Percentiles rank a stretch among this genome's conserved stretches.
phyloP scores from a whole-genome alignment of 1,140 invertebrate genomes.

The Galleria mellonella region DNA sequence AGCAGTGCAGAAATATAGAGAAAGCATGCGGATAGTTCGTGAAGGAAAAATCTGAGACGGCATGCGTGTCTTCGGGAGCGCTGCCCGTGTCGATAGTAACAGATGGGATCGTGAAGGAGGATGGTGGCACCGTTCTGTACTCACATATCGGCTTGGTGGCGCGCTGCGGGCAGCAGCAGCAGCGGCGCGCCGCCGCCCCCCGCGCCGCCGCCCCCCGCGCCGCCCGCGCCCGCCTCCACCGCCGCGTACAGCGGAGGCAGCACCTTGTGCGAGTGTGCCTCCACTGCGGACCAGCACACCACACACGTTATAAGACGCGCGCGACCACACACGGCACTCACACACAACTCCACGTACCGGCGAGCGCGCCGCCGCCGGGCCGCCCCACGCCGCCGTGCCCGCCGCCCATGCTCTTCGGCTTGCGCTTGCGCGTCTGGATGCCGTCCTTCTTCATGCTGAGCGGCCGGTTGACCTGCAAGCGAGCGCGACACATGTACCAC shows the following conservation, averaged over 20 bases:
- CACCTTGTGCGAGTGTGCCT: constrained; percentile 56
- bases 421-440: constrained; percentile 94
- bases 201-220: constrained; percentile 11
- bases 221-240: constrained; percentile 34
- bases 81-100: not conserved
- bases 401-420: constrained; percentile 80
- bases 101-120: too few species aligned
- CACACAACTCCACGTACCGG: constrained; percentile 33
- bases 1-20: not conserved
- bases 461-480: constrained; percentile 85
- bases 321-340: constrained; percentile 4
- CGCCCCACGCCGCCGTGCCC: constrained; percentile 23
- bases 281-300: constrained; percentile 49
- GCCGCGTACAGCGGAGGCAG: constrained; percentile 65
- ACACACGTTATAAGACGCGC: constrained; percentile 13
- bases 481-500: not conserved
- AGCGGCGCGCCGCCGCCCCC: constrained; percentile 19
- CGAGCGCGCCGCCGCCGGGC: constrained; percentile 28
- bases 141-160: constrained; percentile 39
- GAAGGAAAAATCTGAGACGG: not conserved
- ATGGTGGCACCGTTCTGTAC: constrained; percentile 20
- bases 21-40: not conserved
- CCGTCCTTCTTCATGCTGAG: constrained; percentile 97
- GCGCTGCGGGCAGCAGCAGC: constrained; percentile 37
- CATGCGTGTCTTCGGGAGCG: not conserved